These are phyloP conservation scores for Carterocephalus palaemon DNA, from an alignment of 2,888 invertebrate genomes.

Conservation along the genomic window DNA sequence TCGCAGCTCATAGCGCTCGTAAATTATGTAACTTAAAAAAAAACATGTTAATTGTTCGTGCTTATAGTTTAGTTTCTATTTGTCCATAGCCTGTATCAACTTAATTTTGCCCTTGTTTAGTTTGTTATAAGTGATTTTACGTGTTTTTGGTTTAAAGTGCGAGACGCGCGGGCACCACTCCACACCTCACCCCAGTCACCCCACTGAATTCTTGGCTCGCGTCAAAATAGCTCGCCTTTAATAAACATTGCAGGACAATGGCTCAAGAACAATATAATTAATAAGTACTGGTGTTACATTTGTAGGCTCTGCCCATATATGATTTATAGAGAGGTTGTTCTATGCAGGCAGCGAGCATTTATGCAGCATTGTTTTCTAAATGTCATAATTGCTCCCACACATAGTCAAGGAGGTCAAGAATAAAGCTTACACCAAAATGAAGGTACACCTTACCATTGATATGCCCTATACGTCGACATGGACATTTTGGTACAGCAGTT, in stretches of 20 bases:
- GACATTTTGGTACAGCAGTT: slow-evolving; percentile 8
- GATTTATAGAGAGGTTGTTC: slow-evolving; percentile 9
- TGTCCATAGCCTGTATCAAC: too few species aligned
- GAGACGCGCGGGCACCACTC: too few species aligned
- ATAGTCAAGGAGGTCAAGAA: slow-evolving; percentile 36
- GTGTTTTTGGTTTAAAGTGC: too few species aligned
- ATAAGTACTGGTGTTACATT: slow-evolving; percentile 27
- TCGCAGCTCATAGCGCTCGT: too few species aligned
- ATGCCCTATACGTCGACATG: slow-evolving; percentile 19
- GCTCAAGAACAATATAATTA: slow-evolving; percentile 61
- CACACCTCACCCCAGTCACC: too few species aligned
- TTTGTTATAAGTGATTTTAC: too few species aligned
- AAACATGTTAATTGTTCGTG: too few species aligned
- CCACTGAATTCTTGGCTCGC: too few species aligned
- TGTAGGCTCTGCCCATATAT: slow-evolving; percentile 12
- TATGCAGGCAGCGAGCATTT: slow-evolving; percentile 14
- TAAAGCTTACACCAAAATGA: slow-evolving; percentile 14
- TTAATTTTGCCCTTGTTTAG: too few species aligned
- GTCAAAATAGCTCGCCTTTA: too few species aligned
- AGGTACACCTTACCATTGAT: slow-evolving; percentile 28
- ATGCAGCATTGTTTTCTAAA: slow-evolving; percentile 23
- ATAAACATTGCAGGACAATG: slow-evolving; percentile 34
- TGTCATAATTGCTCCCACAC: slow-evolving; percentile 11
- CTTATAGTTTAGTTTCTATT: too few species aligned
- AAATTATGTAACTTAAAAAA: too few species aligned